Base-by-base conservation (phyloP, 2,113 vertebrate species). In the Larimichthys crocea region DNA sequence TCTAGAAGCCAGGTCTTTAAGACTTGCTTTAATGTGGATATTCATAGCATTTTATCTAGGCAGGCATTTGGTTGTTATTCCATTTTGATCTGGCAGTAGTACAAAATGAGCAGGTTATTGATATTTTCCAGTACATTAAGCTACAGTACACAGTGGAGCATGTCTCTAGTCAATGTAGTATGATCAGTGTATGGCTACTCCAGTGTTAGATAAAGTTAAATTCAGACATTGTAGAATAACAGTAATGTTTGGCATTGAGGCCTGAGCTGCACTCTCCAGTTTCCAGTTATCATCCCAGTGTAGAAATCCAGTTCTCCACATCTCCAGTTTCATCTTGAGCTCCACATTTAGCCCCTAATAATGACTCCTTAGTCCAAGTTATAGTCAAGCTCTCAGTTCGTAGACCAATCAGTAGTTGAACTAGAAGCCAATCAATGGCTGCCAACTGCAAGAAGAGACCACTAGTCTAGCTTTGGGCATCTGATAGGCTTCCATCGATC, bases 161-260 rank as follows among this genome's bases (percentile, higher is more conserved):
- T 76, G 67, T 86, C 55, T 88, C 83, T 89, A 87, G 59, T 90
- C 83, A 72, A 76, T 76, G 85, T 82, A 48, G 74, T 81, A 86
- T 56, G 83, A 84, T 87, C 91, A 93, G 89, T 92, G 91, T 89
- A 46, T 31, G 55, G 83, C 88, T 92, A 92, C 89, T 90, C 90
- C 91, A 92, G 91, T 93, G 91, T 91, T 88, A 91, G 53, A 77
- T 85, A 81, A 70, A 56, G 79, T 90, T 82, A 80, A 48, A 73
- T 72, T 88, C 49, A 88, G 82, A 85, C 74, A 76, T 69, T 75
- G 65, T 60, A 85, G 53, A 59, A 66, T 81, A 88, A 86, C 83
- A 87, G 74, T 86, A 77, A 89, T 60, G 77, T 90, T 88, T 88
- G 81, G 88, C 83, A 70, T 74, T 49, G 79, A 82, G 86, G 89